Conservation (phyloP, 92 coral and sea anemone genomes). For the Heteractis magnifica region DNA sequence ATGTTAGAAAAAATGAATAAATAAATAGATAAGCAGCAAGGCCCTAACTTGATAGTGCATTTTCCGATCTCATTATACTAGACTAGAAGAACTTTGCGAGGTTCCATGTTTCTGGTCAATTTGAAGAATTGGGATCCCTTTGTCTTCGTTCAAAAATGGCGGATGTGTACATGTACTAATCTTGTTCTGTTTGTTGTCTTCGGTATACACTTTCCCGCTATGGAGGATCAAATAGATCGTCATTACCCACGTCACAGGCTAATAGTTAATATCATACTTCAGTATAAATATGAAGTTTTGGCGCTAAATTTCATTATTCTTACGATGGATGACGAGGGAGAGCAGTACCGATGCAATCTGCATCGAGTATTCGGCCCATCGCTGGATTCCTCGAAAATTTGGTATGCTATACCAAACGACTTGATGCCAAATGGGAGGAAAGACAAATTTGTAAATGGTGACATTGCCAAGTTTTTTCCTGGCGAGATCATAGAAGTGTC, state of each 20-base stretch:
- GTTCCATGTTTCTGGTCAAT: not conserved
- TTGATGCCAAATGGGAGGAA: not conserved
- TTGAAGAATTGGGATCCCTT: slow-evolving; percentile 3
- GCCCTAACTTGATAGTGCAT: too few relatives aligned
- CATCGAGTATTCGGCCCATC: not conserved
- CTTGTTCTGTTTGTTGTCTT: not conserved
- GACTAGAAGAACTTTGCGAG: not conserved
- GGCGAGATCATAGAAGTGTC: not conserved
- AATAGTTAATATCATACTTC: not conserved
- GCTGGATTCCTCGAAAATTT: not conserved
- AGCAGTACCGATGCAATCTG: not conserved
- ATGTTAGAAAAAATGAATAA: too few relatives aligned
- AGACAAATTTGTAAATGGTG: not conserved
- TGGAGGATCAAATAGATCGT: not conserved
- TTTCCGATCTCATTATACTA: too few relatives aligned
- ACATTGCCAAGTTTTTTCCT: not conserved
- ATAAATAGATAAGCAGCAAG: too few relatives aligned
- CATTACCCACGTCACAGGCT: not conserved
- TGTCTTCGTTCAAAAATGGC: not conserved
- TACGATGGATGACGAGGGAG: not conserved
- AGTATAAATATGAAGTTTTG: not conserved
- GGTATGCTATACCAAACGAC: not conserved
- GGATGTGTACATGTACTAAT: not conserved
- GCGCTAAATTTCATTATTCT: not conserved
- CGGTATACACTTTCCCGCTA: not conserved